Conservation (phyloP, 53 echinoderm and acorn worm species). For the Echinometra lucunter region DNA sequence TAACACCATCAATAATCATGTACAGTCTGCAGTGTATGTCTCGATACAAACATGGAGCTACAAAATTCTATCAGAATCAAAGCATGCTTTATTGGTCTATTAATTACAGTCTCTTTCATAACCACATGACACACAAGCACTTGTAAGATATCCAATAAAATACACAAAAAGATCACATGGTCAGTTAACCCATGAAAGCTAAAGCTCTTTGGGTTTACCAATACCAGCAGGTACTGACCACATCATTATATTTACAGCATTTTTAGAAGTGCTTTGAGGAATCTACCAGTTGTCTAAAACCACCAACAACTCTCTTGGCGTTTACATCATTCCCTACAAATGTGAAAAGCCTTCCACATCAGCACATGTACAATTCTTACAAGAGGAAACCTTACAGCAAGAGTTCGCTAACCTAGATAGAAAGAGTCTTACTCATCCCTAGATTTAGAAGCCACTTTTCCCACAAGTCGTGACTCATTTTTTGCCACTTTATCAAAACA, state of each 20-base stretch:
- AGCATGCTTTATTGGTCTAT: background rate
- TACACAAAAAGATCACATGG: background rate
- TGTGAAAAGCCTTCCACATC: background rate
- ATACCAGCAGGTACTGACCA: background rate
- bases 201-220: background rate
- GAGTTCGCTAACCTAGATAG: constrained; percentile 24
- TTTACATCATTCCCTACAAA: background rate
- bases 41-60: no score
- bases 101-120: background rate
- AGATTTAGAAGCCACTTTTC: constrained; percentile 25
- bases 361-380: background rate
- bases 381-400: background rate
- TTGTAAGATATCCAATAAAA: background rate
- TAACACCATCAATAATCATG: no score
- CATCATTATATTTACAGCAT: background rate
- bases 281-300: background rate
- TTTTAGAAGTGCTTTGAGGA: background rate
- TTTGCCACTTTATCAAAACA: constrained; percentile 5
- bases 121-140: background rate
- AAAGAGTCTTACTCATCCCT: constrained; percentile 16
- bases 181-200: background rate
- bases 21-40: no score
- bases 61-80: background rate
- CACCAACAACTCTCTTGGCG: background rate
- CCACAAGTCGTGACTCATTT: constrained; percentile 29